These are phyloP conservation scores for Equus przewalskii DNA, from an alignment of 2,113 vertebrate species.

Conservation along the genomic window DNA sequence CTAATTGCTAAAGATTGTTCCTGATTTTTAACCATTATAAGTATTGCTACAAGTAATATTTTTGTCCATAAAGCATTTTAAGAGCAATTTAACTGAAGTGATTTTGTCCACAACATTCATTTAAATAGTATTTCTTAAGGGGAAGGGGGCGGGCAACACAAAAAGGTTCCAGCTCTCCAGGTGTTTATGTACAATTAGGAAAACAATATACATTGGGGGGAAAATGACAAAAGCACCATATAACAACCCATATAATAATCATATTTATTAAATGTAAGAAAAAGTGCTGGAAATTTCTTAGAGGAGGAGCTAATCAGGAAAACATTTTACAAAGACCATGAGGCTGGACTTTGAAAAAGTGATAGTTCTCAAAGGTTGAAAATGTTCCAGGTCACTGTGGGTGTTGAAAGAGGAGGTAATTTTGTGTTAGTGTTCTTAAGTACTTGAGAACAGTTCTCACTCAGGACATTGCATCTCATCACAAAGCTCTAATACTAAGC, in stretches of 20 bases:
- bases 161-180: background rate
- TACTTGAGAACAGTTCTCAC: background rate
- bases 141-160: background rate
- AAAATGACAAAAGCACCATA: background rate
- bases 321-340: slow-evolving; percentile 34
- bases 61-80: slow-evolving; percentile 38
- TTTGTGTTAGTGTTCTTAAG: slow-evolving; percentile 6
- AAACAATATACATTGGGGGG: background rate
- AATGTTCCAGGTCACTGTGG: background rate
- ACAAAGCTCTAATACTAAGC: slow-evolving; percentile 4
- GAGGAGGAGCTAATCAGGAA: slow-evolving; percentile 7
- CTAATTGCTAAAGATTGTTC: background rate
- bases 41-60: slow-evolving; percentile 6
- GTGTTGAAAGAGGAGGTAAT: background rate
- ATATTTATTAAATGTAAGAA: slow-evolving; percentile 32
- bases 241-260: background rate
- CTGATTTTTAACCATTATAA: background rate
- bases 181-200: background rate
- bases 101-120: slow-evolving; percentile 11
- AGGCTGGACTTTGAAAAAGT: slow-evolving; percentile 7
- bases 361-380: background rate
- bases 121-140: slow-evolving; percentile 52
- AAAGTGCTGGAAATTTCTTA: slow-evolving; percentile 1
- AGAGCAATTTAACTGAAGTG: slow-evolving; percentile 23
- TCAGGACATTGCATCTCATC: background rate